Conservation (phyloP, 2,888 invertebrate species). For the Dasypolia templi region DNA sequence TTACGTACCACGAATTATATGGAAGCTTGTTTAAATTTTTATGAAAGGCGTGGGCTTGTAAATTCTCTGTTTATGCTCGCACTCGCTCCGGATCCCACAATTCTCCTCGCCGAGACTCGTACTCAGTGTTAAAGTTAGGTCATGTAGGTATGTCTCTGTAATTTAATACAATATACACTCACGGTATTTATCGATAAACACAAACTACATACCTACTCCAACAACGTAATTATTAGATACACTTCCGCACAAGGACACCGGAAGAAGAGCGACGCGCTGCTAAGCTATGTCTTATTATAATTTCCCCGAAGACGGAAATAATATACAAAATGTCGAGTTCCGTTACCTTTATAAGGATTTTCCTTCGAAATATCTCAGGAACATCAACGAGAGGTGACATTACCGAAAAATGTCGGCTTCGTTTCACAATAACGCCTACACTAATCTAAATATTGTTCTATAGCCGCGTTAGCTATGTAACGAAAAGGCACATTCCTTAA, state of each 20-base stretch:
- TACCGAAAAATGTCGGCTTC: constrained; percentile 60
- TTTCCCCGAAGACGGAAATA: constrained; percentile 65
- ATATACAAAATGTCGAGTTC: constrained; percentile 58
- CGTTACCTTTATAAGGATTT: constrained; percentile 62
- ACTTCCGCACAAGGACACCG: constrained; percentile 39
- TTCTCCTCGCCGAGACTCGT: constrained; percentile 66
- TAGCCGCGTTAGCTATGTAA: constrained; percentile 7
- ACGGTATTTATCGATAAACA: constrained; percentile 49
- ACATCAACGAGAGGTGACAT: constrained; percentile 57
- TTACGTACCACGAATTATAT: constrained; percentile 82
- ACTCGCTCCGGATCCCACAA: constrained; percentile 69
- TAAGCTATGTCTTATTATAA: constrained; percentile 46
- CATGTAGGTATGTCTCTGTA: constrained; percentile 65
- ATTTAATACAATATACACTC: constrained; percentile 68
- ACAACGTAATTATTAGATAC: constrained; percentile 51
- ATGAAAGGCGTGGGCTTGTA: constrained; percentile 81
- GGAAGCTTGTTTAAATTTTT: constrained; percentile 85
- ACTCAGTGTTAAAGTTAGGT: constrained; percentile 68
- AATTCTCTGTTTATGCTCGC: constrained; percentile 78
- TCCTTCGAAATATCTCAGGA: constrained; percentile 62
- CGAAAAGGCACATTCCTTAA: constrained; percentile 53
- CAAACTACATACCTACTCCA: constrained; percentile 21
- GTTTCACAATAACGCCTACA: constrained; percentile 42
- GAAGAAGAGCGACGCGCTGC: constrained; percentile 11
- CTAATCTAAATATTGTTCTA: constrained; percentile 29